Evolutionary conservation across 2,113 vertebrate genomes (phyloP).

Genomic region (Pseudopipra pipra): DNA sequence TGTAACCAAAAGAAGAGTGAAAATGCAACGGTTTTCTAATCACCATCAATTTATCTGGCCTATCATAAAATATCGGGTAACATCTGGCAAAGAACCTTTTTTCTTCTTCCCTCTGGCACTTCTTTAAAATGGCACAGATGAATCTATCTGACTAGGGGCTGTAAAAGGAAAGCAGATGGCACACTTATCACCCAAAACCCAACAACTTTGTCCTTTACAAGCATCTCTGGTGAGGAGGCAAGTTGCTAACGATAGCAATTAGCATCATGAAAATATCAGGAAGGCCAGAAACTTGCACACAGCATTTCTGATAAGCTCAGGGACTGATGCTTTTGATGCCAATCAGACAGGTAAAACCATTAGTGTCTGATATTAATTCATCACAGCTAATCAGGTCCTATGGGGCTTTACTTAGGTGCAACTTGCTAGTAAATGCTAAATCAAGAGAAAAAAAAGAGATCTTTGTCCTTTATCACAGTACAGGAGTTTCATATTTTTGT

Average conservation of each 20-base stretch:
- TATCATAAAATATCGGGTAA: background rate
- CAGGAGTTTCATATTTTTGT: background rate
- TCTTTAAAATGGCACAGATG: background rate
- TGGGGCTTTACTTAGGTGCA: background rate
- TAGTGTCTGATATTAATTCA: slow-evolving; percentile 4
- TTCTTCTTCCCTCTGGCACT: background rate
- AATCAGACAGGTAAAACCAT: background rate
- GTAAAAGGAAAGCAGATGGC: slow-evolving; percentile 58
- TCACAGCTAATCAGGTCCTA: background rate
- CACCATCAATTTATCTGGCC: background rate
- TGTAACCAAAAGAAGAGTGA: background rate
- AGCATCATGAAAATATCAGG: slow-evolving; percentile 11
- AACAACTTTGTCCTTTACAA: slow-evolving; percentile 29
- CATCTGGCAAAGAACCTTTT: background rate
- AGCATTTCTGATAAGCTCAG: background rate
- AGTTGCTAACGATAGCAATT: slow-evolving; percentile 40
- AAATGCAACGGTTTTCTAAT: background rate
- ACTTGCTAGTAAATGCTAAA: background rate
- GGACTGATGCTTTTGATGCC: background rate
- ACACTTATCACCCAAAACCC: slow-evolving; percentile 36
- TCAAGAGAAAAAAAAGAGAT: background rate
- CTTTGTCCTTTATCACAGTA: background rate
- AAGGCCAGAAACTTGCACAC: slow-evolving; percentile 15
- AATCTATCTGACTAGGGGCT: background rate
- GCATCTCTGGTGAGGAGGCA: background rate